These are phyloP conservation scores for Protula sp. DNA, from an alignment of 2,888 invertebrate genomes.

Conservation along the genomic window DNA sequence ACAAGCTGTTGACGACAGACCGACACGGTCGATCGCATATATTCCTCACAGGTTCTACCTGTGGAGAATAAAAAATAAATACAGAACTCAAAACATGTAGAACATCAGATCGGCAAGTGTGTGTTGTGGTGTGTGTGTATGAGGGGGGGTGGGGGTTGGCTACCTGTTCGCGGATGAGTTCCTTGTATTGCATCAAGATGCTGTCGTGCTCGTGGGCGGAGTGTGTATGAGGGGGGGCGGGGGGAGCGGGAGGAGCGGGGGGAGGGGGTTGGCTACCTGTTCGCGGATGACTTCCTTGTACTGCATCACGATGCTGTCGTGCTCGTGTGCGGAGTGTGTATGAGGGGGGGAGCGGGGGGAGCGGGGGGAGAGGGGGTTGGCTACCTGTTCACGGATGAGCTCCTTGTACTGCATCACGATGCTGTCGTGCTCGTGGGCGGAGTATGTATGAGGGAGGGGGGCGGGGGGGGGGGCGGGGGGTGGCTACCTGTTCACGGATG, in stretches of 20 bases:
- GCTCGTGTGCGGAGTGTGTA: conserved; percentile 44
- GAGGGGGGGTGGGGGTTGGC: conserved; percentile 39
- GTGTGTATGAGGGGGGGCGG: no score
- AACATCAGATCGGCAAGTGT: no score
- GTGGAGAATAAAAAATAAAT: no score
- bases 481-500: conserved; percentile 81
- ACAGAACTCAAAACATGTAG: no score
- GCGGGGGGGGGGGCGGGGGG: not conserved
- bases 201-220: conserved; percentile 51
- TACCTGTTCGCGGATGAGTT: conserved; percentile 79
- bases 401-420: conserved; percentile 76
- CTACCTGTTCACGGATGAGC: conserved; percentile 77
- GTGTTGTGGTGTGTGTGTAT: no score
- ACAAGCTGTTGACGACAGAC: no score
- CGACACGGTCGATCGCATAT: no score
- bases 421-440: conserved; percentile 51
- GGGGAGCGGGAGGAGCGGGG: no score
- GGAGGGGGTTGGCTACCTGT: conserved; percentile 59
- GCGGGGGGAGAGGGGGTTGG: conserved; percentile 39
- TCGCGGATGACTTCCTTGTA: conserved; percentile 87
- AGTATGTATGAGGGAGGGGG: no score
- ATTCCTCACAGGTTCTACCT: no score
- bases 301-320: conserved; percentile 62
- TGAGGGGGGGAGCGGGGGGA: no score
- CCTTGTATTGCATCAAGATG: conserved; percentile 74